A percentile compares a stretch with the other conserved stretches of the same genome.
These are phyloP conservation scores for Podargus strigoides DNA, from an alignment of 2,797 vertebrate genomes.

Conservation along the genomic window DNA sequence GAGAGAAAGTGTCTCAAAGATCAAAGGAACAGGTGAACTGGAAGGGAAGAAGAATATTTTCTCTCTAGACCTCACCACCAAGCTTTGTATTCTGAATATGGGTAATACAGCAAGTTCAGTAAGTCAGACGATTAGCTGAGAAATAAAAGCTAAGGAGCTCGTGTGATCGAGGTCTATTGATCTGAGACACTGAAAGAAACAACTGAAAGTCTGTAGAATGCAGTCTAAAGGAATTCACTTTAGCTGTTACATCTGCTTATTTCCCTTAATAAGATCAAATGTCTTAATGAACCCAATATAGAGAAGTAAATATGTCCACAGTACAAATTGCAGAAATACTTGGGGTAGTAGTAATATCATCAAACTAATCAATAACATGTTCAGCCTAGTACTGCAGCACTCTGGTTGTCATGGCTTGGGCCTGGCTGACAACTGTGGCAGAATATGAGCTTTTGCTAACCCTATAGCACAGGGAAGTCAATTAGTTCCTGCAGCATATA, in stretches of 20 bases:
- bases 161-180: neutral
- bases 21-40: neutral
- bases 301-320: neutral
- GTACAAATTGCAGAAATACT: neutral
- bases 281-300: neutral
- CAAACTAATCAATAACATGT: neutral
- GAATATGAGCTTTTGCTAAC: neutral
- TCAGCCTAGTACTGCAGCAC: neutral
- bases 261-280: neutral
- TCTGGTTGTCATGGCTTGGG: accelerated
- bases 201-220: neutral
- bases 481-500: neutral
- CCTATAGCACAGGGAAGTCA: neutral
- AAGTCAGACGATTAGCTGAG: neutral
- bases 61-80: neutral
- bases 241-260: neutral
- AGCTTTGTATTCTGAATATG: neutral
- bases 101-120: neutral
- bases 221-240: neutral
- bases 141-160: neutral
- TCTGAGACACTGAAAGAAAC: neutral
- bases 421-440: accelerated
- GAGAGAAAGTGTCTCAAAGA: neutral
- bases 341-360: neutral
- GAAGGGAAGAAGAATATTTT: neutral